phyloP scores from a whole-genome alignment of 2,113 vertebrate species.

The Corythoichthys intestinalis region DNA sequence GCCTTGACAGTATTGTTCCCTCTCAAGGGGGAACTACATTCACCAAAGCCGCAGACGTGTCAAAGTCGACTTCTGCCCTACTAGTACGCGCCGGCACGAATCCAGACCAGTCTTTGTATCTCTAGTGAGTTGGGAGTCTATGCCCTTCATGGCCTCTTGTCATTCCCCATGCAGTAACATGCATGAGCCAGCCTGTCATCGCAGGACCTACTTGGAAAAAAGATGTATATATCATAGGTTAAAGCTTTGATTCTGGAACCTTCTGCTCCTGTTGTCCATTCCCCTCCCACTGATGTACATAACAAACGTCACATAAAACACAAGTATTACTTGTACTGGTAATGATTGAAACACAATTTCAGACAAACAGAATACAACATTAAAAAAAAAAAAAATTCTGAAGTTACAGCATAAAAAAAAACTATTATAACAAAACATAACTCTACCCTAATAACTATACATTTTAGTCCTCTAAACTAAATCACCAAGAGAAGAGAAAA shows the following conservation, averaged over 20 bases:
- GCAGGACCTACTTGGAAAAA: neutral
- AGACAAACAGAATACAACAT: neutral
- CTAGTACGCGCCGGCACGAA: constrained; percentile 30
- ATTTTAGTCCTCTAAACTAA: too few species aligned
- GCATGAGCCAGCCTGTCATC: constrained; percentile 14
- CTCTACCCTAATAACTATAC: too few species aligned
- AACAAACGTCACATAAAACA: too few species aligned
- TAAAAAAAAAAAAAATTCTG: neutral
- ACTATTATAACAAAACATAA: too few species aligned
- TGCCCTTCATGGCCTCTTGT: constrained; percentile 6
- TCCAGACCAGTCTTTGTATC: constrained; percentile 35
- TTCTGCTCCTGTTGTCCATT: neutral
- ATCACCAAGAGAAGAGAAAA: too few species aligned
- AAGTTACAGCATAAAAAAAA: too few species aligned
- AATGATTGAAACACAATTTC: too few species aligned
- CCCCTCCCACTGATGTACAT: too few species aligned
- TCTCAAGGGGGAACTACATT: constrained; percentile 20
- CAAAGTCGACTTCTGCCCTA: constrained; percentile 24
- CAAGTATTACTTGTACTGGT: too few species aligned
- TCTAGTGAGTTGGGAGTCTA: neutral
- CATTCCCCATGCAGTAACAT: constrained; percentile 3
- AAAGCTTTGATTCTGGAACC: neutral
- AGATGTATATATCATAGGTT: neutral
- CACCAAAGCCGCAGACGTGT: constrained; percentile 45
- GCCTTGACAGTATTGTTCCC: neutral